Evolutionary conservation across 2,113 vertebrate species (phyloP).

Genomic region (Heliornis fulica): DNA sequence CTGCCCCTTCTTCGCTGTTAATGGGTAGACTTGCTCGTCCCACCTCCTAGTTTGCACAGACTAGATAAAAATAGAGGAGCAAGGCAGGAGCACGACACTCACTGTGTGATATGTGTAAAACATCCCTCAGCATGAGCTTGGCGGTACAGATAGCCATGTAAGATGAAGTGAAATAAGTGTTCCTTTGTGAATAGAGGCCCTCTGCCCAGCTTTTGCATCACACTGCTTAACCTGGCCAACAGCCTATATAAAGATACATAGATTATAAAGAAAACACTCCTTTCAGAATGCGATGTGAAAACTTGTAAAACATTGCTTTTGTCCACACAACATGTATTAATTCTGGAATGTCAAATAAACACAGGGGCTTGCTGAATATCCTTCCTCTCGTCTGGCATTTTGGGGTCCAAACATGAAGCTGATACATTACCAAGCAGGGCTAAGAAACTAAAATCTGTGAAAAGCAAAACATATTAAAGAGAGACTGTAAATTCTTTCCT

Average conservation of each 20-base stretch:
- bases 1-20: not conserved
- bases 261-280: constrained; percentile 70
- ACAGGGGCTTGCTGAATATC: constrained; percentile 22
- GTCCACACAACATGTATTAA: constrained; percentile 49
- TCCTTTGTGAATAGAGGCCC: constrained; percentile 56
- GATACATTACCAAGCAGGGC: not conserved
- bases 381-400: not conserved
- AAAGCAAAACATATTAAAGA: not conserved
- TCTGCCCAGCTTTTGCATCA: constrained; percentile 63
- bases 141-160: constrained; percentile 9
- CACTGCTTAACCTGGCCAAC: constrained; percentile 64
- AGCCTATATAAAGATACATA: constrained; percentile 66
- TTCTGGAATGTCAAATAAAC: constrained; percentile 62
- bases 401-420: constrained; percentile 15
- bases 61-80: not conserved
- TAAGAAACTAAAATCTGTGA: not conserved
- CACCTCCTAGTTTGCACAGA: not conserved
- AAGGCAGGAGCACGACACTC: not conserved
- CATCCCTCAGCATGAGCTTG: not conserved
- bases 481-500: not conserved
- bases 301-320: constrained; percentile 59
- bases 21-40: not conserved
- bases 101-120: constrained; percentile 25
- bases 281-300: constrained; percentile 48
- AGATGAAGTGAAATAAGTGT: constrained; percentile 53